These are phyloP conservation scores for Danio rerio DNA, from an alignment of 2,113 vertebrate genomes.

Conservation along the genomic window DNA sequence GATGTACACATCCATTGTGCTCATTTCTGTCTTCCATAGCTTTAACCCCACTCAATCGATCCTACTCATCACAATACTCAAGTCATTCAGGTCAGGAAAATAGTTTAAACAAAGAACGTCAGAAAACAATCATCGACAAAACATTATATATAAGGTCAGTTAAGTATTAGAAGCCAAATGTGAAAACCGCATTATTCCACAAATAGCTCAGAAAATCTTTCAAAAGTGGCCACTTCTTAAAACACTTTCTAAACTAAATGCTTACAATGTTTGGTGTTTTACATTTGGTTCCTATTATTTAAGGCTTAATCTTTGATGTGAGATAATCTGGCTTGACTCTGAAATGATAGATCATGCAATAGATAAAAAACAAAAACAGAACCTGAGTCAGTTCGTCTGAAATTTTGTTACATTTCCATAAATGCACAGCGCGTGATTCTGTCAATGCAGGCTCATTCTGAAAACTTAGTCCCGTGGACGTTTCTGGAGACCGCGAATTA, in stretches of 20 bases:
- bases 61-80: constrained; percentile 2
- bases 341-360: constrained; percentile 52
- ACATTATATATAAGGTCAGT: constrained; percentile 42
- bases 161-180: constrained; percentile 24
- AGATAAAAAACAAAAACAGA: constrained; percentile 21
- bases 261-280: not conserved
- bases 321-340: constrained; percentile 48
- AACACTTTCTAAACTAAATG: not conserved
- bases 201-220: not conserved
- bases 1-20: constrained; percentile 34
- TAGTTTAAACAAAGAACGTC: constrained; percentile 34
- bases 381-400: constrained; percentile 30
- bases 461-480: too few relatives aligned
- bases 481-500: too few relatives aligned
- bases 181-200: not conserved
- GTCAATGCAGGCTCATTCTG: too few relatives aligned
- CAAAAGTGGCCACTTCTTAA: not conserved
- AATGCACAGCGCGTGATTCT: constrained; percentile 25
- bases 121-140: constrained; percentile 46
- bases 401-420: not conserved
- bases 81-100: constrained; percentile 40
- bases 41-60: not conserved
- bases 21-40: constrained; percentile 15
- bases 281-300: constrained; percentile 39
- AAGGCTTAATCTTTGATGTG: constrained; percentile 51